Percentiles rank a stretch among this genome's conserved stretches.
Conservation (phyloP, 64 coral and sea anemone species). For the Porites lutea region DNA sequence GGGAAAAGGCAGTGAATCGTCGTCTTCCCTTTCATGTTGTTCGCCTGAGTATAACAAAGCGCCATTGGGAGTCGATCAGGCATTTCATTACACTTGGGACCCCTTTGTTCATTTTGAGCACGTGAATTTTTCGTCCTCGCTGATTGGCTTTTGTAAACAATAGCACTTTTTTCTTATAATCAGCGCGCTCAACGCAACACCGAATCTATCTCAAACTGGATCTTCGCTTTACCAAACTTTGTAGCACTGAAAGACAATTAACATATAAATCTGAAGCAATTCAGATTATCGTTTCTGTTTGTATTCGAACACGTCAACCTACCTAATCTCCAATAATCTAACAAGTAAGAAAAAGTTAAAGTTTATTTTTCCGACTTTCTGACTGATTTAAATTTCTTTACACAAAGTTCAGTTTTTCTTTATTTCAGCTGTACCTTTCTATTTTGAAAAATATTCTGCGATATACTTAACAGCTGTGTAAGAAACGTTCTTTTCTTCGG, state of each 20-base stretch:
- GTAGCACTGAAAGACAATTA: not conserved
- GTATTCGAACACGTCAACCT: not conserved
- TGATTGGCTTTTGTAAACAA: slow-evolving; percentile 77
- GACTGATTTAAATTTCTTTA: not conserved
- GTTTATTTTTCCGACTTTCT: not conserved
- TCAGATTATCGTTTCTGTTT: not conserved
- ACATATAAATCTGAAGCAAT: not conserved
- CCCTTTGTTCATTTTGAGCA: slow-evolving; percentile 82
- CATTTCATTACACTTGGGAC: slow-evolving; percentile 98
- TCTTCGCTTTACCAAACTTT: slow-evolving; percentile 4
- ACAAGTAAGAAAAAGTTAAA: not conserved
- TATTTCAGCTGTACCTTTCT: not conserved
- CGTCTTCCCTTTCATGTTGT: slow-evolving; percentile 86
- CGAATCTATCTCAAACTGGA: not conserved
- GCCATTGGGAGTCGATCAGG: slow-evolving; percentile 95
- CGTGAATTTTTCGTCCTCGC: slow-evolving; percentile 51
- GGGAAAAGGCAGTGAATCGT: slow-evolving; percentile 98
- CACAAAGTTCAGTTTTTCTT: not conserved
- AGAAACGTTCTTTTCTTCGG: not conserved
- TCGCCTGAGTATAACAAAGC: slow-evolving; percentile 64
- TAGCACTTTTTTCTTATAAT: slow-evolving; percentile 8
- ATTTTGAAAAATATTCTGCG: not conserved
- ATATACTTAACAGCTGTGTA: not conserved
- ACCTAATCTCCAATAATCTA: too few relatives aligned
- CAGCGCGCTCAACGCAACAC: not conserved